Percentiles rank a stretch among this genome's conserved stretches.
These are phyloP conservation scores for Salvator merianae DNA, from an alignment of 2,113 vertebrate genomes.

Conservation along the genomic window DNA sequence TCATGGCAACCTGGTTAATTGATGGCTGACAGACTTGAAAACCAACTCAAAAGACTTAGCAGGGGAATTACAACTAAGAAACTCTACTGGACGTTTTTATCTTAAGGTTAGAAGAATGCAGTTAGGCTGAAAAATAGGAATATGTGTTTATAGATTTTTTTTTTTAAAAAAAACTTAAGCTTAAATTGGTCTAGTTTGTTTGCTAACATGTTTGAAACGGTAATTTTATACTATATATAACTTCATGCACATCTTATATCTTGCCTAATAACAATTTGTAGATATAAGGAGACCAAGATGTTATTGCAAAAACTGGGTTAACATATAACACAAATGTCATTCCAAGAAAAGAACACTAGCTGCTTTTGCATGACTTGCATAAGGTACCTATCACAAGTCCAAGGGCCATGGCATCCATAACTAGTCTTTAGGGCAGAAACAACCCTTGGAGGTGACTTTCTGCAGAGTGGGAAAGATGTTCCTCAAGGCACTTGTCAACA, in stretches of 20 bases:
- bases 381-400: no score
- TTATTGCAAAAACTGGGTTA: background rate
- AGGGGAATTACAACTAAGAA: constrained; percentile 4
- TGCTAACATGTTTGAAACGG: background rate
- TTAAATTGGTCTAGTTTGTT: background rate
- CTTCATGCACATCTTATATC: background rate
- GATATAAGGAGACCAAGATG: background rate
- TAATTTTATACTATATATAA: no score
- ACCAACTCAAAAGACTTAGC: constrained; percentile 9
- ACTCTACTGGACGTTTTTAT: background rate
- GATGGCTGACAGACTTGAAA: constrained; percentile 28
- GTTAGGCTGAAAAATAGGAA: background rate
- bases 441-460: no score
- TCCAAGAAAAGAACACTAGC: background rate
- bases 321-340: background rate
- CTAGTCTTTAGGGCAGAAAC: no score
- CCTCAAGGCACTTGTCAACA: no score
- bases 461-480: no score
- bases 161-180: background rate
- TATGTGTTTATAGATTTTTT: background rate
- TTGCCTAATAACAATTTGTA: background rate
- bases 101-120: background rate
- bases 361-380: no score
- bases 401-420: no score
- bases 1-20: constrained; percentile 29